Conservation (phyloP, 2,888 invertebrate genomes). For the Anodontia alba region DNA sequence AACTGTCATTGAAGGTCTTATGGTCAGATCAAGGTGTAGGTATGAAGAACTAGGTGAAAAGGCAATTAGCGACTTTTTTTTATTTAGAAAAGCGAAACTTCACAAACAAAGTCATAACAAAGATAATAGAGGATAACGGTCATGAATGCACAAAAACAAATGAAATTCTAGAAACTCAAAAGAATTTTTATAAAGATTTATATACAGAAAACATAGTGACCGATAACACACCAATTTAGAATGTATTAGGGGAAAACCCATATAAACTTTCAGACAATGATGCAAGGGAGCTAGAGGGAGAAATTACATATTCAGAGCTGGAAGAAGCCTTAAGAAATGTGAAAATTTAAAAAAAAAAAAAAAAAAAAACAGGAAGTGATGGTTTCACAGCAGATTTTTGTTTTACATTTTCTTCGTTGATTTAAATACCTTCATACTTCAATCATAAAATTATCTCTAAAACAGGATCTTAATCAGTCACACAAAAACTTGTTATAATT, state of each 20-base stretch:
- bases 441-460: not conserved
- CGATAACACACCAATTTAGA: not conserved
- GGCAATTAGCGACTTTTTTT: no score
- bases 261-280: not conserved
- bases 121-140: no score
- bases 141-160: not conserved
- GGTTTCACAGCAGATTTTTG: not conserved
- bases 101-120: no score
- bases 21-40: slow-evolving; percentile 1
- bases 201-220: not conserved
- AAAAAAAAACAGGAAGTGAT: no score
- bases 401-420: not conserved
- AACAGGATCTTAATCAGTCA: no score
- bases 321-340: not conserved
- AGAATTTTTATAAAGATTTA: not conserved
- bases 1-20: slow-evolving; percentile 8
- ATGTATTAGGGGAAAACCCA: not conserved
- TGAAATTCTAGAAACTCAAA: slow-evolving; percentile 2
- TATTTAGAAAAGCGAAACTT: not conserved
- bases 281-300: not conserved
- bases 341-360: not conserved
- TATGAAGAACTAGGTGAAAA: slow-evolving; percentile 9
- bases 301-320: not conserved
- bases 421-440: not conserved
- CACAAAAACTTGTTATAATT: not conserved